These are phyloP conservation scores for Semaprochilodus insignis DNA, from an alignment of 2,797 vertebrate genomes.

Conservation along the genomic window DNA sequence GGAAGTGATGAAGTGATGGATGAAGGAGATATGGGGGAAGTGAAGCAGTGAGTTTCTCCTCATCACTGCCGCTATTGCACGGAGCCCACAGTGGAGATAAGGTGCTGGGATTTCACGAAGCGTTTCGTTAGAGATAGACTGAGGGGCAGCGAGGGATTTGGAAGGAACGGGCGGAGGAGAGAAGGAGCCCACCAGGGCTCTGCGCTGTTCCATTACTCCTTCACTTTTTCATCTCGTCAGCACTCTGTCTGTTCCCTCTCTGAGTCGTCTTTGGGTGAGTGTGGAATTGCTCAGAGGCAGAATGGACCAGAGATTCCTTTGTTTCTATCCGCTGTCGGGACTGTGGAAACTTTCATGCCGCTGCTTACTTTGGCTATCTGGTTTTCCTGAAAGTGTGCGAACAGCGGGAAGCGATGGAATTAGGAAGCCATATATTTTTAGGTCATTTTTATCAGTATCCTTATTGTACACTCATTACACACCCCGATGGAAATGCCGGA, in stretches of 20 bases:
- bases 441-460: no score
- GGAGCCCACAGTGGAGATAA: constrained; percentile 33
- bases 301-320: background rate
- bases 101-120: constrained; percentile 11
- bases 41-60: constrained; percentile 42
- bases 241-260: background rate
- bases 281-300: background rate
- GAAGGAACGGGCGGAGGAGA: background rate
- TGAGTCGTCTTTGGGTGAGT: background rate
- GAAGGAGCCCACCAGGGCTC: constrained; percentile 6
- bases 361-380: background rate
- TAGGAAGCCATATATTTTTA: no score
- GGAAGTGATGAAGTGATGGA: constrained; percentile 29
- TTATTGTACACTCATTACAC: no score
- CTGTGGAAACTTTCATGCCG: no score
- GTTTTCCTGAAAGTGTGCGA: no score
- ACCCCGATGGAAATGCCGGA: no score
- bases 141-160: constrained; percentile 21
- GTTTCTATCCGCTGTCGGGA: no score
- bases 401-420: no score
- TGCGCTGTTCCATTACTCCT: constrained; percentile 15
- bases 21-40: constrained; percentile 28
- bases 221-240: constrained; percentile 8
- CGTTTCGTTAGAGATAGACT: constrained; percentile 24
- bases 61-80: constrained; percentile 36